Conservation (phyloP, 2,113 vertebrate genomes). For the Strix uralensis region DNA sequence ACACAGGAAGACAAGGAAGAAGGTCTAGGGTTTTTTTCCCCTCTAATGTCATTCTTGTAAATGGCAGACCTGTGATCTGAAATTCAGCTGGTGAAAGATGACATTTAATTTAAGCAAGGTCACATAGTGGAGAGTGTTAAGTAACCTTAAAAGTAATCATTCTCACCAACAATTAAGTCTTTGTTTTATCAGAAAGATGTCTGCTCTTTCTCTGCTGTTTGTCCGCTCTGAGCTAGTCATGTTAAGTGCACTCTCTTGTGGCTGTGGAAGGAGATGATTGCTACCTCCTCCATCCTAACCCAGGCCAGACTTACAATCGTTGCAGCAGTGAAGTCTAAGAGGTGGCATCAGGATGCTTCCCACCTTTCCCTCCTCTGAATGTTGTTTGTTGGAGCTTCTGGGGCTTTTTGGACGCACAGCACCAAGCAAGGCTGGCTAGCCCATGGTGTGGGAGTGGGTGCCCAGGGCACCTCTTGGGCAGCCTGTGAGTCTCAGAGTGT, state of each 20-base stretch:
- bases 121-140: neutral
- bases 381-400: neutral
- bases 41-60: neutral
- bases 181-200: neutral
- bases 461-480: neutral
- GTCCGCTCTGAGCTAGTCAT: neutral
- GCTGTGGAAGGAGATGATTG: neutral
- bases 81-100: neutral
- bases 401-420: neutral
- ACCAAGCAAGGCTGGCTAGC: neutral
- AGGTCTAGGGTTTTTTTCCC: neutral
- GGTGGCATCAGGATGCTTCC: neutral
- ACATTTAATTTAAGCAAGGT: neutral
- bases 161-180: neutral
- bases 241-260: accelerated
- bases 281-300: neutral
- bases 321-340: neutral
- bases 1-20: neutral
- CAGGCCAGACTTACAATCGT: neutral
- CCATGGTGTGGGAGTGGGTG: neutral
- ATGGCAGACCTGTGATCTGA: neutral
- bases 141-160: neutral
- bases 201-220: neutral
- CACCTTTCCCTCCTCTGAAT: neutral
- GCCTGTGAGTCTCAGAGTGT: neutral